Evolutionary conservation across 2,113 vertebrate genomes (phyloP).

Genomic region (Phocoena sinus): DNA sequence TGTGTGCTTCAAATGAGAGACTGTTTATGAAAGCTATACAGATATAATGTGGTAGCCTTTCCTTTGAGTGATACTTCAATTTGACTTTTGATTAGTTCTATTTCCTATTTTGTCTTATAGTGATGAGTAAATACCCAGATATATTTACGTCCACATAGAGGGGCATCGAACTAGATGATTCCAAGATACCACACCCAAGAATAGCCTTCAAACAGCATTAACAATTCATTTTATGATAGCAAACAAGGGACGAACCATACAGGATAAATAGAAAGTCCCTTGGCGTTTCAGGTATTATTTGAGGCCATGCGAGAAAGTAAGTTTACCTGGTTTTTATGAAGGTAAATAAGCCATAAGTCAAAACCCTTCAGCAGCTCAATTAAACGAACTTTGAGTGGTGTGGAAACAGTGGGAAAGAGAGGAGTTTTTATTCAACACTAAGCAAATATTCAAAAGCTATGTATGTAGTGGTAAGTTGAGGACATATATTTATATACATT

Average conservation of each 20-base stretch:
- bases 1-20: not conserved
- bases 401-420: not conserved
- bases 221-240: not conserved
- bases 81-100: not conserved
- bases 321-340: not conserved
- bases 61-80: not conserved
- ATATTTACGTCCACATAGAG: not conserved
- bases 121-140: not conserved
- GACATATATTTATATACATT: not conserved
- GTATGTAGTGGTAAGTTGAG: not conserved
- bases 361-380: not conserved
- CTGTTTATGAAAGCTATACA: not conserved
- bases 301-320: not conserved
- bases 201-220: not conserved
- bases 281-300: not conserved
- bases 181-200: not conserved
- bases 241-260: not conserved
- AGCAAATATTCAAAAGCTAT: not conserved
- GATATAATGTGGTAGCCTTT: not conserved
- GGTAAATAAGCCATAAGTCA: not conserved
- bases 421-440: not conserved
- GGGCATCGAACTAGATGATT: not conserved
- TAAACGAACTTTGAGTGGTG: not conserved
- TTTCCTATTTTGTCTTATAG: not conserved
- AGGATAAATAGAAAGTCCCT: not conserved